phyloP scores from a whole-genome alignment of 2,888 invertebrate species.

The Pegoplata infirma region DNA sequence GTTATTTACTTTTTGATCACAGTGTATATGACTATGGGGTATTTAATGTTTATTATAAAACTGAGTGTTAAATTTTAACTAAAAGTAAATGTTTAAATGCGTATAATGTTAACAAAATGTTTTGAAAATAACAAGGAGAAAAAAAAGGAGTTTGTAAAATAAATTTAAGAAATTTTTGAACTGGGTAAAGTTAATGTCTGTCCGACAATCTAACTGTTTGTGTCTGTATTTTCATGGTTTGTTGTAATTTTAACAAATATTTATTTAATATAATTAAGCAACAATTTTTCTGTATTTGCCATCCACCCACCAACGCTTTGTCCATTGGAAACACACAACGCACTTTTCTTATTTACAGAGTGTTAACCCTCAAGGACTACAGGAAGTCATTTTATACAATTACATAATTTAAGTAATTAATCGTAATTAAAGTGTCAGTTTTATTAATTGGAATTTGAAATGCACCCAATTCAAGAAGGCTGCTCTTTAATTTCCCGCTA shows the following conservation, averaged over 20 bases:
- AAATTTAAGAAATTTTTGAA: not conserved
- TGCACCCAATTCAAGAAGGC: too few relatives aligned
- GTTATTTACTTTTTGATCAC: too few relatives aligned
- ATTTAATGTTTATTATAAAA: too few relatives aligned
- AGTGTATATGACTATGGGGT: too few relatives aligned
- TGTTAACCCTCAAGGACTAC: too few relatives aligned
- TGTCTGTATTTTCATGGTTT: not conserved
- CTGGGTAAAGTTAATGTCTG: not conserved
- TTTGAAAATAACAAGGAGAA: not conserved
- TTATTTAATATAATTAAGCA: slow-evolving; percentile 46
- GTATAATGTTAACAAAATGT: not conserved
- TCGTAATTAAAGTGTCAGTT: too few relatives aligned
- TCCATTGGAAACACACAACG: not conserved
- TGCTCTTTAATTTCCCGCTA: too few relatives aligned
- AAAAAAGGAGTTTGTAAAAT: not conserved
- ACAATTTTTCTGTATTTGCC: slow-evolving; percentile 11
- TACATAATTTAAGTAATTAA: too few relatives aligned
- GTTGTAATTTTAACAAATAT: slow-evolving; percentile 29
- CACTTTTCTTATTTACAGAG: not conserved
- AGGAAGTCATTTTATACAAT: too few relatives aligned
- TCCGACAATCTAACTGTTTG: not conserved
- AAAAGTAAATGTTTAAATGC: not conserved
- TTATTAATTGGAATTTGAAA: too few relatives aligned
- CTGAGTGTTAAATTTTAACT: not conserved
- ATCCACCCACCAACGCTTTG: not conserved